Base-by-base conservation (phyloP, 2,888 invertebrate genomes). In the Homarus gammarus region DNA sequence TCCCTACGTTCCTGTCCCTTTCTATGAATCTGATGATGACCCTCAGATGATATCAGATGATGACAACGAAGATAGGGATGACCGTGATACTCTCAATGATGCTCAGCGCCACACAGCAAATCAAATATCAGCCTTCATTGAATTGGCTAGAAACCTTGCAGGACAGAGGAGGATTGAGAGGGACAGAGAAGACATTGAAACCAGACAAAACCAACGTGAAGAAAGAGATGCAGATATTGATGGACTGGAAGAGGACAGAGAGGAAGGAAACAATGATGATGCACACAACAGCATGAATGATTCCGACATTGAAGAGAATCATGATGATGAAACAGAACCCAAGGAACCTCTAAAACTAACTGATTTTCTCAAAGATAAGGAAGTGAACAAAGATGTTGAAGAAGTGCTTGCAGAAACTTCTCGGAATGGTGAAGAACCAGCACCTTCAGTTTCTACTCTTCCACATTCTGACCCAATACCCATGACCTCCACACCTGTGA, bases 51-150 rank as follows among this genome's bases (percentile, higher is more conserved):
- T 27, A 36, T 75, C 81, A 64, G 61, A 72, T 40, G 75, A 72
- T 18, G 84, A 89, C 8, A 61, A 49, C 1, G 84, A 83, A 3
- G 87, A 81, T 27, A 64, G 61, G 64, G 56, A 36, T 18, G 51
- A 49, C 33, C 61, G 36, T 38, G 56, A 49, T 40, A 31, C 15
- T 6, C 75, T 86, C 38, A 91, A 85, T 73, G 87, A 83, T 77
- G 89, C 89, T 33, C 92, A 87, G 81, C 88, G 89, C 8, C 91
- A 81, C 72, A 90, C 84, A 81, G 92, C 89, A 56, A 92, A 90
- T 33, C 92, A 92, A 6, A 92, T 92, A 78, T 92, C 93, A 12
- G 92, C 93, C 10, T 92, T 93, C 22, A 84, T 93, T 2, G 92
- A 93, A 86, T 90, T 92, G 78, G 93, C 92, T 68, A 85, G 92